Conservation (phyloP, 1,140 invertebrate genomes). For the Daktulosphaira vitifoliae region DNA sequence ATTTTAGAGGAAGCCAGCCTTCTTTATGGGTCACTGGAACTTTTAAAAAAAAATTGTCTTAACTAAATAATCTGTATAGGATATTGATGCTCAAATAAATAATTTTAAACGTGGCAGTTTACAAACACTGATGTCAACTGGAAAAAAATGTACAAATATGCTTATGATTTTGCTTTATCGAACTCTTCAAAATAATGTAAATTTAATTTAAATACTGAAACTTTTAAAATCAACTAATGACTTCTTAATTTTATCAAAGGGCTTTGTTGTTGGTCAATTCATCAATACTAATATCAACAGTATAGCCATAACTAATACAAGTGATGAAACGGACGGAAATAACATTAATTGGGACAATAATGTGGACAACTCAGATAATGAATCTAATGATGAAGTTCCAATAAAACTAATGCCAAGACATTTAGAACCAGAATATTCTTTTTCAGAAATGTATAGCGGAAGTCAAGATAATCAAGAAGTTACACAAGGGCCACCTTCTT, state of each 20-base stretch:
- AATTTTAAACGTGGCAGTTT: conserved; percentile 2
- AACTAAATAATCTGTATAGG: not conserved
- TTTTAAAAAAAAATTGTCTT: not conserved
- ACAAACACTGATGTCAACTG: conserved; percentile 19
- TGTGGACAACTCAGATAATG: not conserved
- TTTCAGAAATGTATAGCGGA: conserved; percentile 1
- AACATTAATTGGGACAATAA: conserved; percentile 7
- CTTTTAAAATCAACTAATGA: not conserved
- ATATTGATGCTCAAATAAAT: conserved; percentile 17
- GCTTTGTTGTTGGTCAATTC: not conserved
- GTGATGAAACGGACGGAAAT: conserved; percentile 5
- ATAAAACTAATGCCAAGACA: not conserved
- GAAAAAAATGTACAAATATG: conserved; percentile 16
- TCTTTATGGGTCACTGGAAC: no score
- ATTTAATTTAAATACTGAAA: not conserved
- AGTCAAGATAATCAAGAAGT: not conserved
- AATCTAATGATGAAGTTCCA: not conserved
- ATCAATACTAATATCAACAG: not conserved
- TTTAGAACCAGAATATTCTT: not conserved
- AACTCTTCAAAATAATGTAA: conserved; percentile 1
- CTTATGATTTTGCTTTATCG: not conserved
- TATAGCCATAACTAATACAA: not conserved
- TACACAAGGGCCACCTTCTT: conserved; percentile 4
- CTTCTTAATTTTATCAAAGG: not conserved
- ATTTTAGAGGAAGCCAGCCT: no score